A percentile compares a stretch with the other conserved stretches of the same genome.
Evolutionary conservation across 2,888 invertebrate genomes (phyloP).

Genomic region (Prosopocoilus inquinatus): DNA sequence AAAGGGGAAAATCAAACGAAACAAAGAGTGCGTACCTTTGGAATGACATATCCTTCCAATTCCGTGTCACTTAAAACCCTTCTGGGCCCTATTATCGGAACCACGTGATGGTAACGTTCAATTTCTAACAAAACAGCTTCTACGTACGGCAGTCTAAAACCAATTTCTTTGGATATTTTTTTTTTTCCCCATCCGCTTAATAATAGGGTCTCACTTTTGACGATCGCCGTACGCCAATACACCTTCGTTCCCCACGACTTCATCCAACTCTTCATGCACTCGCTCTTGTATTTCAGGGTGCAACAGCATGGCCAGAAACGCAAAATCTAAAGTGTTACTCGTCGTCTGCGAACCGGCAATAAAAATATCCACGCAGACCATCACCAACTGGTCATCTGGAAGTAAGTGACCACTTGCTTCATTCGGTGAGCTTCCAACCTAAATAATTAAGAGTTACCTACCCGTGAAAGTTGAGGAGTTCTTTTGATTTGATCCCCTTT

Average conservation of each 20-base stretch:
- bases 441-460: constrained; percentile 30
- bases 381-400: constrained; percentile 61
- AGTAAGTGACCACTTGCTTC: neutral
- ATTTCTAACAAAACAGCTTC: constrained; percentile 58
- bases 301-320: constrained; percentile 59
- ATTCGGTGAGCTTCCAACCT: neutral
- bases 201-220: constrained; percentile 43
- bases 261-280: constrained; percentile 57
- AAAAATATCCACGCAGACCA: constrained; percentile 66
- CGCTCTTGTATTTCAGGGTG: constrained; percentile 59
- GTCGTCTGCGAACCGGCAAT: constrained; percentile 67
- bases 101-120: constrained; percentile 50
- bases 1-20: too few relatives aligned
- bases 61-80: constrained; percentile 55
- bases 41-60: constrained; percentile 55
- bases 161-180: neutral
- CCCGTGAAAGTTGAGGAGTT: constrained; percentile 49
- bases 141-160: constrained; percentile 53
- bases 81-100: constrained; percentile 53
- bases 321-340: constrained; percentile 61
- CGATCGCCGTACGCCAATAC: constrained; percentile 52
- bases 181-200: too few relatives aligned
- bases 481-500: constrained; percentile 35
- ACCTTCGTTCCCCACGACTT: constrained; percentile 47
- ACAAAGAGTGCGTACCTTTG: constrained; percentile 38